Evolutionary conservation across 53 echinoderm and acorn worm species (phyloP).

Genomic region (Luidia sarsii): DNA sequence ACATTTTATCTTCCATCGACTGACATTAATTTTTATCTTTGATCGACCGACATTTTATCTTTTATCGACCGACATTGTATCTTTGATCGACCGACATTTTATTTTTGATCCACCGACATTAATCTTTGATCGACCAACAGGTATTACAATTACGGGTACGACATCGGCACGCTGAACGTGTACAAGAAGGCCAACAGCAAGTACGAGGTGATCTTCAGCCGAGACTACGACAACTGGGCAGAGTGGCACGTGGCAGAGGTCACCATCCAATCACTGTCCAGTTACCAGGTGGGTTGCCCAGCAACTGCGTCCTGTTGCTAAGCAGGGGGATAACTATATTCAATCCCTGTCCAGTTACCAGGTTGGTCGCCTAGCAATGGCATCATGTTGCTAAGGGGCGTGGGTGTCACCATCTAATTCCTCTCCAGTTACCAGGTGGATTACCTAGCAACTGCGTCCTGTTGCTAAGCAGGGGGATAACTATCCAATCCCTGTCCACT

Average conservation of each 20-base stretch:
- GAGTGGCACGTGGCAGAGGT: slow-evolving; percentile 77
- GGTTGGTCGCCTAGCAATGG: background rate
- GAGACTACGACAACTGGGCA: slow-evolving; percentile 45
- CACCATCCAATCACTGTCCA: slow-evolving; percentile 28
- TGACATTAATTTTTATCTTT: too few species aligned
- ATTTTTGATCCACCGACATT: background rate
- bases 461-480: too few species aligned
- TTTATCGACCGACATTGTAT: too few species aligned
- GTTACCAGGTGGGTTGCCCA: slow-evolving; percentile 7
- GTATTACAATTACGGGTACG: slow-evolving; percentile 65
- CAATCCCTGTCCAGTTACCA: slow-evolving; percentile 21
- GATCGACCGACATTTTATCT: background rate
- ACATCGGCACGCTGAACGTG: slow-evolving; percentile 65
- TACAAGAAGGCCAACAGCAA: slow-evolving; percentile 29
- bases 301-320: too few species aligned
- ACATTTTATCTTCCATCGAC: too few species aligned
- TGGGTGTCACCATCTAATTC: slow-evolving; percentile 47
- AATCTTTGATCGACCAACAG: background rate
- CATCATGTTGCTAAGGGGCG: too few species aligned
- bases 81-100: too few species aligned
- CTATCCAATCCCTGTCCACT: slow-evolving; percentile 24
- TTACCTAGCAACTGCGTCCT: background rate
- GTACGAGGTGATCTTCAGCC: slow-evolving; percentile 22
- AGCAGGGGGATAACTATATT: slow-evolving; percentile 54
- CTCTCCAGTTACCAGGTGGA: slow-evolving; percentile 25